Evolutionary conservation across 2,797 vertebrate species (phyloP), one percentile per base, ranked within the genome.

Genomic region (Cirrhinus mrigala): DNA sequence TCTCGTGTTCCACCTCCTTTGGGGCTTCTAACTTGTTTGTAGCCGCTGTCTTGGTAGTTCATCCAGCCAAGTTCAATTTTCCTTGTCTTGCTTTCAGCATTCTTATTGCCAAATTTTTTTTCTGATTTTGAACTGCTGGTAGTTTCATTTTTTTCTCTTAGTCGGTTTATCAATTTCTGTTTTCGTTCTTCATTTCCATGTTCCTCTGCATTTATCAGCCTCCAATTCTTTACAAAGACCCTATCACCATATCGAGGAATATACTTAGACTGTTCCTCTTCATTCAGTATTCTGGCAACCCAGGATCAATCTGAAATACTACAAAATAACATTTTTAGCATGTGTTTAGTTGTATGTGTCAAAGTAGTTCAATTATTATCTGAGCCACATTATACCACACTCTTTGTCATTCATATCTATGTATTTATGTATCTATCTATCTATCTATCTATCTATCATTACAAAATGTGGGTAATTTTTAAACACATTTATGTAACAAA

Each of bases 11-110:
- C 60, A 24, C 76, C 86, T n/a, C 78, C 82, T 18, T 78, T 84
- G 44, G 86, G 58, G 18, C 70, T 29, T 71, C 86, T 68, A 11
- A 84, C 77, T 33, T 84, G 78, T 73, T 79, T 87, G 29, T 74
- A 79, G 37, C 69, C 15, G 62, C 50, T 33, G 44, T 78, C 52
- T 81, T 85, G 62, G 50, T 78, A 70, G 64, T 85, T 64, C 69
- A 68, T 84, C 70, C 82, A 87, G 40, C 78, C 86, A 56, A 85
- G 40, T 56, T 87, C 7, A 52, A 85, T 82, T 81, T 82, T 85
- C 27, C 86, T 87, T 78, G 86, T 80, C 14, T 81, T 68, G 37
- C 29, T 74, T 70, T 86, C 52, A 71, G 79, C 71, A 71, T 81
- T 84, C 15, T 68, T 83, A 46, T 73, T 82, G 44, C 44, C 68